A percentile compares a stretch with the other conserved stretches of the same genome.
Conservation (phyloP, 2,113 vertebrate genomes). For the Heterotis niloticus region DNA sequence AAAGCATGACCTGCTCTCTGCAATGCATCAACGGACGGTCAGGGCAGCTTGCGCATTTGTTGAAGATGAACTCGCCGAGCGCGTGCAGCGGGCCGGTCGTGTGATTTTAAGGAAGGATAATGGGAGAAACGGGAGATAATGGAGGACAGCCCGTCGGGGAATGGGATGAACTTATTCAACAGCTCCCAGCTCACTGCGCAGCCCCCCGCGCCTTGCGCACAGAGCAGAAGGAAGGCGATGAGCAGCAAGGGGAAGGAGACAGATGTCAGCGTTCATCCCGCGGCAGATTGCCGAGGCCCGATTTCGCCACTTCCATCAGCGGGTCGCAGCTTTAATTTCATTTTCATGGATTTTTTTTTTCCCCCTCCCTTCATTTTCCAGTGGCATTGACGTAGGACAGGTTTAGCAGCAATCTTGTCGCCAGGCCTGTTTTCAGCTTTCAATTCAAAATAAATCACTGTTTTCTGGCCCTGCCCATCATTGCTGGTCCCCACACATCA, state of each 20-base stretch:
- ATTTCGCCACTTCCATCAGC: background rate
- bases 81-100: background rate
- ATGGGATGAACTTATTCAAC: background rate
- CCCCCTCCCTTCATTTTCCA: background rate
- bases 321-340: slow-evolving; percentile 7
- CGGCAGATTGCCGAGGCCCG: background rate
- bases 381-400: slow-evolving; percentile 5
- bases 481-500: no score
- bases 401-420: background rate
- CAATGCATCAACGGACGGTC: background rate
- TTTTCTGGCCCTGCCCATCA: background rate
- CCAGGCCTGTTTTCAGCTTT: background rate
- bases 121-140: slow-evolving; percentile 14
- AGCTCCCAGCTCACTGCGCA: background rate
- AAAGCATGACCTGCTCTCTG: background rate
- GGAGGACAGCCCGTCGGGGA: background rate
- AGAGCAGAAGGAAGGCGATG: slow-evolving; percentile 5
- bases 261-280: slow-evolving; percentile 14
- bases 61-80: background rate
- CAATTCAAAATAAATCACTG: background rate
- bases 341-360: background rate
- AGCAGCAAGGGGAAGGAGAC: slow-evolving; percentile 14
- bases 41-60: background rate
- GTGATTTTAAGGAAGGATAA: background rate
- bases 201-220: background rate